Base-by-base conservation (phyloP, 2,888 invertebrate species). In the Penaeus monodon region DNA sequence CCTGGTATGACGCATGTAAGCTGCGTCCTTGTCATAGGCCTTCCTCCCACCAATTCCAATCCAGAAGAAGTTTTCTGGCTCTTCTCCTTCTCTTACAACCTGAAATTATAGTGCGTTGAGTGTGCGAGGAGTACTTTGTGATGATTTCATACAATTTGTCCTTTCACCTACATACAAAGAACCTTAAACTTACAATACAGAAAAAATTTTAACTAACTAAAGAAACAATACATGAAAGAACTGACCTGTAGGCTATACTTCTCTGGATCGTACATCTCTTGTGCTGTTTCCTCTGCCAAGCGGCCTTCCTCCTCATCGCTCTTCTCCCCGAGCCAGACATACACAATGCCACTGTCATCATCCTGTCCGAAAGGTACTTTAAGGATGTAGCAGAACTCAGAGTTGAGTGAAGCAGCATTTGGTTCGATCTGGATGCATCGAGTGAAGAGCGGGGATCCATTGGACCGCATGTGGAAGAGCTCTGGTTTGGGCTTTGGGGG, bases 61-160 rank as follows among this genome's bases (percentile, higher is more conserved):
- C 99, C 99, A 99, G 93, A 99, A 99, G 94, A 99, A 99, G 92
- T 98, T 98, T 92, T 99, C 98, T 0, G 99, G 98, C 92, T 99
- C 99, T 92, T 97, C 97, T 27, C 98, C 98, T 93, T 99, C 99
- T 87, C 95, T 95, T 82, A 98, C 92, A 27, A 97, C 95, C 95
- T 97, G 66, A 14, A 27, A 65, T 8, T 66, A 44, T 27, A 6
- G 4, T 33, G 27, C 20, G 12, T 64, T 63, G 49, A 66, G 14
- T 64, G n/a, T 12, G 33, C 27, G 4, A 64, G 24, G 49, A 80
- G 8, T 80, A 65, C 20, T n/a, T n/a, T 12, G 0, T 38, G 12
- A 4, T 38, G 66, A 57, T 27, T 29, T 63, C 14, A n/a, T 22
- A 38, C 24, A 8, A 78, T n/a, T 57, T 57, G 57, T 17, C 57